Evolutionary conservation across 2,797 vertebrate genomes (phyloP).

Genomic region (Myripristis jacobus): DNA sequence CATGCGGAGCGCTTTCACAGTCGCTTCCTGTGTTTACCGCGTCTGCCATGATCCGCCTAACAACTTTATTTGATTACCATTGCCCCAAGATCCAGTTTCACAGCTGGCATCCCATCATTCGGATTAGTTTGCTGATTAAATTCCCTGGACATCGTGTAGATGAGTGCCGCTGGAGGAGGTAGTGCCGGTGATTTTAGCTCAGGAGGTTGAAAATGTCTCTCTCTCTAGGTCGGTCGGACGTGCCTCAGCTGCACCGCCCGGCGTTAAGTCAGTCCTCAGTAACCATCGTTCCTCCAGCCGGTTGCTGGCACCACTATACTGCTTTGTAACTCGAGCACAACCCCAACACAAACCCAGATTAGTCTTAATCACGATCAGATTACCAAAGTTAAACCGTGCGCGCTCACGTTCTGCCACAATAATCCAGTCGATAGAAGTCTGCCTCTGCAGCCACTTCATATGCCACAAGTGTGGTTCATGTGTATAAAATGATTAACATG

Average conservation of each 20-base stretch:
- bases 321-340: slow-evolving; percentile 14
- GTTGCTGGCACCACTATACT: not conserved
- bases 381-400: slow-evolving; percentile 15
- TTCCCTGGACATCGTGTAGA: not conserved
- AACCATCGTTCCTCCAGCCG: not conserved
- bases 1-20: not conserved
- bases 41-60: slow-evolving; percentile 47
- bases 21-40: not conserved
- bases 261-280: not conserved
- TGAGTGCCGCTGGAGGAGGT: not conserved
- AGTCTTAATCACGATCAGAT: not conserved
- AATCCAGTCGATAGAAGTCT: not conserved
- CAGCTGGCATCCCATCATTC: not conserved
- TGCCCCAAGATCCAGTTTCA: not conserved
- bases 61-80: not conserved
- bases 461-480: slow-evolving; percentile 46
- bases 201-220: not conserved
- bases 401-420: not conserved
- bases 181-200: too few relatives aligned
- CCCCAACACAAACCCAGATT: slow-evolving; percentile 5
- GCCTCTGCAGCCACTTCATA: slow-evolving; percentile 40
- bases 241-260: too few relatives aligned
- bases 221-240: too few relatives aligned
- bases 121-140: not conserved
- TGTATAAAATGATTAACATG: not conserved